Percentiles rank a stretch among this genome's conserved stretches.
Evolutionary conservation across 1,140 invertebrate genomes (phyloP).

Genomic region (Drosophila repleta): DNA sequence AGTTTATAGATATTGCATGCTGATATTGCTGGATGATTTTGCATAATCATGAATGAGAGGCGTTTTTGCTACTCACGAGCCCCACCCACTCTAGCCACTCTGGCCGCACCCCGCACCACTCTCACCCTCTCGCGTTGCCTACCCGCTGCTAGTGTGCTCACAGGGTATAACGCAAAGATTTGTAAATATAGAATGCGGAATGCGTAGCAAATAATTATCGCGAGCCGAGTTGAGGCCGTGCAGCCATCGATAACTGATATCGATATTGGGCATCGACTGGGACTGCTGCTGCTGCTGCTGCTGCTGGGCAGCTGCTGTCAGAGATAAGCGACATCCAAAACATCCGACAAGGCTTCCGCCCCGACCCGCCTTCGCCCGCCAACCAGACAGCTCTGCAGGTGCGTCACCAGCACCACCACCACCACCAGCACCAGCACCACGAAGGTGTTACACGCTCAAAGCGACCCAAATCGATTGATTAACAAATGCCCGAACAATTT

Average conservation of each 20-base stretch:
- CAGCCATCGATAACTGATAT: slow-evolving; percentile 23
- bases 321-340: slow-evolving; percentile 41
- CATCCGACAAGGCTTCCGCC: not conserved
- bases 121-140: not conserved
- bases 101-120: not conserved
- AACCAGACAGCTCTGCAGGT: too few relatives aligned
- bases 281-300: slow-evolving; percentile 13
- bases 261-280: slow-evolving; percentile 23
- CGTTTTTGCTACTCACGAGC: too few relatives aligned
- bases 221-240: not conserved
- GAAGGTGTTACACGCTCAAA: not conserved
- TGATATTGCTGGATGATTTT: too few relatives aligned
- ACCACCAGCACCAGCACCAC: too few relatives aligned
- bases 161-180: slow-evolving; percentile 14
- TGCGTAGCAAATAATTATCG: slow-evolving; percentile 32
- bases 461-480: not conserved
- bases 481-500: not conserved
- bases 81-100: not conserved
- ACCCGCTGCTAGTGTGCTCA: not conserved
- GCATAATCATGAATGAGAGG: too few relatives aligned
- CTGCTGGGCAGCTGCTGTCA: slow-evolving; percentile 11
- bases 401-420: slow-evolving; percentile 3
- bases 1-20: too few relatives aligned
- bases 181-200: slow-evolving; percentile 31
- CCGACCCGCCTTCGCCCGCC: too few relatives aligned